A percentile compares a stretch with the other conserved stretches of the same genome.
phyloP scores from a whole-genome alignment of 2,113 vertebrate genomes.

The Leptobrachium leishanense region DNA sequence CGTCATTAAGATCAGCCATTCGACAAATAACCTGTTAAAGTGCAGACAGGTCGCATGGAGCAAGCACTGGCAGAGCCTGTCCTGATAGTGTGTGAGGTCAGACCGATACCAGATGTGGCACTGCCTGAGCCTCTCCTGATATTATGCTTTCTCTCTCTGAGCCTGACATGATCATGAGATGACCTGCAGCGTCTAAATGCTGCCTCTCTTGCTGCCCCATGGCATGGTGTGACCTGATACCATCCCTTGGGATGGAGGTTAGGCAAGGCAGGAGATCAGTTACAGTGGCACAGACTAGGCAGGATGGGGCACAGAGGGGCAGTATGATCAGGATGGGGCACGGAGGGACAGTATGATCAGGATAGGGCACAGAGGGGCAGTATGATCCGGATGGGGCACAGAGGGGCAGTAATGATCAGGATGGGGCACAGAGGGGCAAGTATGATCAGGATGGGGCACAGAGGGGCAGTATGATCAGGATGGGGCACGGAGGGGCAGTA shows the following conservation, averaged over 20 bases:
- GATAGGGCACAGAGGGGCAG: no score
- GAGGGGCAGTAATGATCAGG: no score
- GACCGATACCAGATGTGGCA: neutral
- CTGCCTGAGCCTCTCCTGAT: neutral
- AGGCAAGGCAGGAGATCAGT: neutral
- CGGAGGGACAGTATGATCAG: no score
- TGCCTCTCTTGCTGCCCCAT: neutral
- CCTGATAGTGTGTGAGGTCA: neutral
- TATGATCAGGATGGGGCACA: no score
- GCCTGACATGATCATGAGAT: constrained; percentile 1
- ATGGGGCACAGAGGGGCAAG: no score
- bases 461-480: no score
- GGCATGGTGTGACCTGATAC: neutral
- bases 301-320: neutral
- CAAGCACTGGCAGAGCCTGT: neutral
- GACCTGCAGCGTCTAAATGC: neutral
- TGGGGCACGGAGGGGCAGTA: no score
- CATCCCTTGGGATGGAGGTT: neutral
- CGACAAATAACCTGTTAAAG: neutral
- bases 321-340: neutral
- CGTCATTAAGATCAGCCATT: constrained; percentile 6
- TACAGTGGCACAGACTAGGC: neutral
- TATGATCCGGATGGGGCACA: no score
- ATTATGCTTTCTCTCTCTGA: neutral
- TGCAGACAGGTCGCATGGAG: neutral